Evolutionary conservation across 2,113 vertebrate species (phyloP), one percentile per base, ranked within the genome.

Genomic region (Ictalurus punctatus): DNA sequence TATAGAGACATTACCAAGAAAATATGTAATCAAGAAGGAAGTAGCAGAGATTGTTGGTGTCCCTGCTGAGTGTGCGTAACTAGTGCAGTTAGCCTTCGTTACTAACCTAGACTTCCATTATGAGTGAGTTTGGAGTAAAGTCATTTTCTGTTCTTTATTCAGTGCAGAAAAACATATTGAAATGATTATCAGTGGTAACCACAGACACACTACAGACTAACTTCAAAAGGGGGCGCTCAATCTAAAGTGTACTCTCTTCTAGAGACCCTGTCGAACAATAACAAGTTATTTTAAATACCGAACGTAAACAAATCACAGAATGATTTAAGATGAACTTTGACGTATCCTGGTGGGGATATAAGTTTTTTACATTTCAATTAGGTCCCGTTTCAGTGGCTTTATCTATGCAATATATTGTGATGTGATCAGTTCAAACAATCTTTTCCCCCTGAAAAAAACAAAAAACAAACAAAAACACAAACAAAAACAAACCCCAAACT

Each of bases 181-280:
- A 83, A 23, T 2, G 4, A 1, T 59, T 0, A 23, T 44, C 13
- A 27, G 59, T 27, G 21, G 34, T 40, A 63, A 83, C 44, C 81
- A 83, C 81, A 40, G 21, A 44, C 4, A 25, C 27, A 3, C 52
- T 21, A 63, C 34, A 16, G 34, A 63, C 59, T 59, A 61, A 83
- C 81, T 83, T 40, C 34, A 63, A 63, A 40, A 83, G 81, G 81
- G 81, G 81, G 81, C 81, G 81, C 81, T 83, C 81, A 44, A 83
- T 34, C 81, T 83, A 83, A 63, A 40, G 34, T 44, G 34, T 40
- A 27, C 59, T 83, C 81, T 83, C 81, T 23, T 83, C 81, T 27
- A 83, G 81, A 63, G 59, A 61, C 81, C 58, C 34, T 83, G 81
- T 63, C 58, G 16, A 44, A 44, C 58, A 83, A 59, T 27, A 83